These are phyloP conservation scores for Symphodus melops DNA, from an alignment of 2,113 vertebrate species.

Conservation along the genomic window DNA sequence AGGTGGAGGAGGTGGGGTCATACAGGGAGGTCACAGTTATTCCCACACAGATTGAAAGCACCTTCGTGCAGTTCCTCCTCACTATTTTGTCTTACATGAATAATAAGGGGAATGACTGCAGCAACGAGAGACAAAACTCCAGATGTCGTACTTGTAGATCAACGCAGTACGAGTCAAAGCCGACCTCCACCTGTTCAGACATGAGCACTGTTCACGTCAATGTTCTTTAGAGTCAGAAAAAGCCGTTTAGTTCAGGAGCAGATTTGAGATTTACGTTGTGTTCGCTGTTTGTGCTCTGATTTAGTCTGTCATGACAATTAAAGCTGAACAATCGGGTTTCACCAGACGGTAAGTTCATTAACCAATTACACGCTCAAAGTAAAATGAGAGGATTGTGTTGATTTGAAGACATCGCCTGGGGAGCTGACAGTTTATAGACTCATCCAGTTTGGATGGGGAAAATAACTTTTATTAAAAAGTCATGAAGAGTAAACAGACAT, in stretches of 20 bases:
- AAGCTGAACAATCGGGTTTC: not conserved
- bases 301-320: not conserved
- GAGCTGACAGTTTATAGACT: too few species aligned
- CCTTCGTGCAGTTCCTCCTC: not conserved
- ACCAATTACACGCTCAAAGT: not conserved
- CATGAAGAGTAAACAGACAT: too few species aligned
- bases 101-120: not conserved
- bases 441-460: too few species aligned
- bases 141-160: too few species aligned
- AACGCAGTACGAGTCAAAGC: too few species aligned
- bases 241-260: too few species aligned
- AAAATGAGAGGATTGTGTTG: not conserved
- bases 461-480: too few species aligned
- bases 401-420: too few species aligned
- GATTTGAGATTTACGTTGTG: not conserved
- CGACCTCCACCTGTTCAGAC: too few species aligned
- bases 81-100: too few species aligned
- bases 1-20: conserved; percentile 38
- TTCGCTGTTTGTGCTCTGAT: not conserved
- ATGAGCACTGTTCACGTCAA: too few species aligned
- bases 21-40: conserved; percentile 1
- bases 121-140: not conserved
- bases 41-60: conserved; percentile 18
- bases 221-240: not conserved
- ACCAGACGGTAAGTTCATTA: not conserved